Conservation (phyloP, 2,113 vertebrate genomes). For the Oryzias melastigma region DNA sequence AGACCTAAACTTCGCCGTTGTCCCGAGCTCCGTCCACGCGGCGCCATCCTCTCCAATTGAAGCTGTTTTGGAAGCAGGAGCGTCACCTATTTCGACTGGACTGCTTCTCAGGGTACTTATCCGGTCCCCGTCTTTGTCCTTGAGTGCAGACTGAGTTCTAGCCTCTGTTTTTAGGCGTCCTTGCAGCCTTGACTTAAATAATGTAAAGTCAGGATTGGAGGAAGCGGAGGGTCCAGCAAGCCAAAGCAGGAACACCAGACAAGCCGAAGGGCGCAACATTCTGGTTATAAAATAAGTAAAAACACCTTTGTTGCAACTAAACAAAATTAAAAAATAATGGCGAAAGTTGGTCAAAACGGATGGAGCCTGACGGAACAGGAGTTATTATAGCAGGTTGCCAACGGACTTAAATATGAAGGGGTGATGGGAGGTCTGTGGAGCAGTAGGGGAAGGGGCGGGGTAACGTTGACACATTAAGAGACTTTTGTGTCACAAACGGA, state of each 20-base stretch:
- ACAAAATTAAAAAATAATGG: conserved; percentile 20
- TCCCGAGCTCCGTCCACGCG: conserved; percentile 25
- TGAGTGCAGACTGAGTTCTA: conserved; percentile 24
- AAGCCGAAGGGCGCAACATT: conserved; percentile 21
- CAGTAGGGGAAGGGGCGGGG: conserved; percentile 36
- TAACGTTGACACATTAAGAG: conserved; percentile 19
- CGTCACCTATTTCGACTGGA: conserved; percentile 30
- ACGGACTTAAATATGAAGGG: conserved; percentile 66
- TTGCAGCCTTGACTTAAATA: conserved; percentile 20
- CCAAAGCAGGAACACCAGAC: conserved; percentile 49
- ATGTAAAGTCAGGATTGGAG: conserved; percentile 6
- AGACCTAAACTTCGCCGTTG: conserved; percentile 23
- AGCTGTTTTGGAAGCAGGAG: conserved; percentile 11
- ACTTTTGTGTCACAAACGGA: conserved; percentile 1
- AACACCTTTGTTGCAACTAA: conserved; percentile 31
- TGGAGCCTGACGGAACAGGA: conserved; percentile 51
- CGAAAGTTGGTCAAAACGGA: conserved; percentile 39
- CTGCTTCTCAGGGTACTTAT: conserved; percentile 9
- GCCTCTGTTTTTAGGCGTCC: conserved; percentile 16
- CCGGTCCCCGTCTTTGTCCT: conserved; percentile 23
- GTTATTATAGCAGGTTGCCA: conserved; percentile 73
- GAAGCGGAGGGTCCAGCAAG: conserved; percentile 36
- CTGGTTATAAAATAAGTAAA: conserved; percentile 21
- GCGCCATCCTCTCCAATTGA: conserved; percentile 12
- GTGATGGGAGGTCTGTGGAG: conserved; percentile 53